Percentiles rank a stretch among this genome's conserved stretches.
Conservation (phyloP, 2,888 invertebrate genomes). For the Busseola fusca region DNA sequence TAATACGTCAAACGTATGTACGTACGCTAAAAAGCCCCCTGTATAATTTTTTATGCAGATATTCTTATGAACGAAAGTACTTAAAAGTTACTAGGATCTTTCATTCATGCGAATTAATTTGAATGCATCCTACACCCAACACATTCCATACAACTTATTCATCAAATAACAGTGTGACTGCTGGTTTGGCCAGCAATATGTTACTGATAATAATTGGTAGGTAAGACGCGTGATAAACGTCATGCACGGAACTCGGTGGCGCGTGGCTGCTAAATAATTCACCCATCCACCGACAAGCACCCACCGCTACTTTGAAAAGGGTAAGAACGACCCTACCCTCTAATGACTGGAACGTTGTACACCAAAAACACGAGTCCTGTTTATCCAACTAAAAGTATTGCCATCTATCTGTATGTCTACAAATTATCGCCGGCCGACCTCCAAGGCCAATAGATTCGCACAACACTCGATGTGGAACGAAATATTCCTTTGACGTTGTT, state of each 20-base stretch:
- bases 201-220: constrained; percentile 64
- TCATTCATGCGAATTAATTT: neutral
- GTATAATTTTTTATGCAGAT: neutral
- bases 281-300: constrained; percentile 73
- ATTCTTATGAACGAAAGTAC: neutral
- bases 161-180: constrained; percentile 16
- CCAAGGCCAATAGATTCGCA: constrained; percentile 47
- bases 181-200: constrained; percentile 40
- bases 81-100: neutral
- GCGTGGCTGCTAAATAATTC: constrained; percentile 80
- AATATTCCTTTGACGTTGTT: constrained; percentile 42
- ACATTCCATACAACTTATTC: constrained; percentile 5
- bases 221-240: constrained; percentile 69
- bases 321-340: constrained; percentile 70
- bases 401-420: constrained; percentile 53
- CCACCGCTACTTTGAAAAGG: constrained; percentile 77
- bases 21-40: no score
- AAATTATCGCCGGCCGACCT: constrained; percentile 46
- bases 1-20: neutral
- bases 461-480: constrained; percentile 20
- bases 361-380: constrained; percentile 61
- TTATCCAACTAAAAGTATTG: constrained; percentile 59
- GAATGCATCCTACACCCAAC: neutral
- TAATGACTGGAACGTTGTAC: constrained; percentile 72
- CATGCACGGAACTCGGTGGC: constrained; percentile 68